Conservation (phyloP, 2,888 invertebrate genomes). For the Drosophila anomalata region DNA sequence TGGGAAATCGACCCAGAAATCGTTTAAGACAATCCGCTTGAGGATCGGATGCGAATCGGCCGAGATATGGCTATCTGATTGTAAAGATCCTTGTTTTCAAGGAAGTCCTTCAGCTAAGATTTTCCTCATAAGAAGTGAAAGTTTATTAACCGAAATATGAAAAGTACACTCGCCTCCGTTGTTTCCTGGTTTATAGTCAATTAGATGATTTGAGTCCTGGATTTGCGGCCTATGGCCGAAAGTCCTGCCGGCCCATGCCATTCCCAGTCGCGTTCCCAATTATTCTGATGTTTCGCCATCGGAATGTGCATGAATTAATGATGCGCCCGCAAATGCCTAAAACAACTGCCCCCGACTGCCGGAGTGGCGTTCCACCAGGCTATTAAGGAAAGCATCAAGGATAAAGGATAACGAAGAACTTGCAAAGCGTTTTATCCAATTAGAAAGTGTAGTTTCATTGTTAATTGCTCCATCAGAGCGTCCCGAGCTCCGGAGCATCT, state of each 20-base stretch:
- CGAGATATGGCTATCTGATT: neutral
- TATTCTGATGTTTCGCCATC: slow-evolving; percentile 2
- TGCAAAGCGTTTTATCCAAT: slow-evolving; percentile 79
- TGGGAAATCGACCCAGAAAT: neutral
- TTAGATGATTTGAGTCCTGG: neutral
- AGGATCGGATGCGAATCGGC: neutral
- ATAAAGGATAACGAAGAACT: slow-evolving; percentile 66
- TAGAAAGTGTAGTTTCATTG: slow-evolving; percentile 79
- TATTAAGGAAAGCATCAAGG: slow-evolving; percentile 50
- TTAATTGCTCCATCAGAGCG: slow-evolving; percentile 65
- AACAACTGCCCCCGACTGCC: neutral
- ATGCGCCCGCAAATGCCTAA: slow-evolving; percentile 2
- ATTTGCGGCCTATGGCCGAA: neutral
- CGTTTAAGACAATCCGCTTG: neutral
- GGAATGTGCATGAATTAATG: slow-evolving; percentile 3
- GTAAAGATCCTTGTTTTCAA: too few species aligned
- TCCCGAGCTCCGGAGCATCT: slow-evolving; percentile 10
- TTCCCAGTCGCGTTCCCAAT: neutral
- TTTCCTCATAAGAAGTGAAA: too few species aligned
- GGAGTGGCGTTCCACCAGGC: neutral
- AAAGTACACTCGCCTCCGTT: too few species aligned
- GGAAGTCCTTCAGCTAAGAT: too few species aligned
- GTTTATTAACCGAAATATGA: too few species aligned
- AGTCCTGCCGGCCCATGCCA: neutral
- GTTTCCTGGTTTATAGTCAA: neutral